Base-by-base conservation (phyloP, 1,140 invertebrate species). In the Sweltsa coloradensis region DNA sequence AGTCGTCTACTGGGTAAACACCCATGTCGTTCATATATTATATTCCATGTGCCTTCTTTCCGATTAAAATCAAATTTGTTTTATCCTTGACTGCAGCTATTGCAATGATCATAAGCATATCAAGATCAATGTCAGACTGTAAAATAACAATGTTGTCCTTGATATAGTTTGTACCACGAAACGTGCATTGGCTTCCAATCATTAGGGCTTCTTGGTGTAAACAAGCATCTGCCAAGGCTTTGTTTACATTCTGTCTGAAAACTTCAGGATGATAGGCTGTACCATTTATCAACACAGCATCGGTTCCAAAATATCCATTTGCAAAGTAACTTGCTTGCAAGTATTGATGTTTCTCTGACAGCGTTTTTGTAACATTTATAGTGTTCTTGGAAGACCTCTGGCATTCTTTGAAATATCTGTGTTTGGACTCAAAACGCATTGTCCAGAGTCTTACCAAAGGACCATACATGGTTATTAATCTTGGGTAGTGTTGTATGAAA, bases 381-480 rank as follows among this genome's bases (percentile, higher is more conserved):
- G 49, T 45, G 49, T 53, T 41, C 39, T 44, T 22, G 25, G 47
- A 23, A 31, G 49, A 39, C 25, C 47, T 34, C 41, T 47, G 53
- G 50, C 50, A 51, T 29, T 34, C 49, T 46, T 48, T 53, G 13
- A 57, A 55, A 47, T 36, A 49, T 27, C 31, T 51, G 41, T 55
- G 51, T 34, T 55, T 50, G 18, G 44, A 47, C 49, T 53, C 49
- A 41, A 49, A 53, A 25, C 45, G 23, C 26, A 57, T 39, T 18
- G 45, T 51, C 40, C 53, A 53, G 18, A 44, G 19, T 25, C 43
- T 37, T 13, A 50, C 19, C 49, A 39, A 53, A 51, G 26, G 51
- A 36, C 29, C 48, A 55, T 52, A 56, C 36, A 31, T 50, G 11
- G 22, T 41, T 29, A 36, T 51, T 19, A 51, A 50, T 41, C 19